phyloP scores from a whole-genome alignment of 1,140 invertebrate species.

The Alviniconcha marisindica region DNA sequence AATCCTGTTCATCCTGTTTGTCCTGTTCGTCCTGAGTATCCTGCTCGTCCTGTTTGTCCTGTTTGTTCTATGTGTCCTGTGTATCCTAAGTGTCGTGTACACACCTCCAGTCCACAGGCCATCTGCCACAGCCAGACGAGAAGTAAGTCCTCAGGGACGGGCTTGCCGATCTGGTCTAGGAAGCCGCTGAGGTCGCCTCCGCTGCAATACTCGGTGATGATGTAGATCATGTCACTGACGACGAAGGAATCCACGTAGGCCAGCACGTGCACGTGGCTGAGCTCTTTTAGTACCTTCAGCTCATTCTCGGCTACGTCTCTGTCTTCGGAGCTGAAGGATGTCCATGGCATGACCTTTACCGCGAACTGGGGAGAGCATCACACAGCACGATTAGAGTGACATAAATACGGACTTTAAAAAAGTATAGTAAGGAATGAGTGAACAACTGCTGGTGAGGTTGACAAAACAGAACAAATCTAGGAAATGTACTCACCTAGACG shows the following conservation, averaged over 20 bases:
- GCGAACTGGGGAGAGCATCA: constrained; percentile 29
- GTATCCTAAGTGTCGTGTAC: too few relatives aligned
- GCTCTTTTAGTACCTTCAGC: constrained; percentile 1
- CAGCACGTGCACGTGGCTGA: constrained; percentile 26
- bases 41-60: too few relatives aligned
- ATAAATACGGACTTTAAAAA: too few relatives aligned
- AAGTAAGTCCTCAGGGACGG: constrained; percentile 32
- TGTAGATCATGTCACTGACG: neutral
- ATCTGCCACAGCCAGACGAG: constrained; percentile 33
- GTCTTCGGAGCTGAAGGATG: neutral
- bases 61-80: too few relatives aligned
- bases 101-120: constrained; percentile 34
- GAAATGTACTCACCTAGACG: too few relatives aligned
- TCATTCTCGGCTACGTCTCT: constrained; percentile 4
- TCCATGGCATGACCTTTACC: constrained; percentile 6
- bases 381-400: too few relatives aligned
- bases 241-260: constrained; percentile 15
- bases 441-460: too few relatives aligned
- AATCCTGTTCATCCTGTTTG: too few relatives aligned
- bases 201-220: constrained; percentile 36
- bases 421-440: too few relatives aligned
- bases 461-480: too few relatives aligned
- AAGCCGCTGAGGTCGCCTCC: constrained; percentile 32
- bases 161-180: neutral
- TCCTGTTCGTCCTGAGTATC: too few relatives aligned